These are phyloP conservation scores for Oryctolagus cuniculus DNA, from an alignment of 2,113 vertebrate species.

Conservation along the genomic window DNA sequence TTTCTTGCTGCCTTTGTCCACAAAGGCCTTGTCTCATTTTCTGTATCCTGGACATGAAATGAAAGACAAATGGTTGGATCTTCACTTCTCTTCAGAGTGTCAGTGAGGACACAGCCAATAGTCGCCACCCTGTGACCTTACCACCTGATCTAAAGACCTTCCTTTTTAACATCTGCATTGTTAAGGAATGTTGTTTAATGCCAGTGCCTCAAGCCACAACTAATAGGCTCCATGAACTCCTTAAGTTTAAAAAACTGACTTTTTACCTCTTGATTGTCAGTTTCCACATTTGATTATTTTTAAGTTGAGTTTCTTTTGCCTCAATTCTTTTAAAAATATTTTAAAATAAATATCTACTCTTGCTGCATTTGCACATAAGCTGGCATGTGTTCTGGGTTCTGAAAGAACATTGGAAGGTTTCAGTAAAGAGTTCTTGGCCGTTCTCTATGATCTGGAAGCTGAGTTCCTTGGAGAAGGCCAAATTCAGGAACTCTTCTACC, in stretches of 20 bases:
- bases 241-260: neutral
- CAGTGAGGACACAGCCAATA: neutral
- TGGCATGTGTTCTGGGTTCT: neutral
- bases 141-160: neutral
- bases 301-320: neutral
- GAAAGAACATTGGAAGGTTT: neutral
- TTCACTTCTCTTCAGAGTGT: neutral
- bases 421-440: neutral
- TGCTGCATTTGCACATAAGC: neutral
- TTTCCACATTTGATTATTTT: constrained; percentile 30
- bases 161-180: neutral
- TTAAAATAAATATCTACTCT: constrained; percentile 7
- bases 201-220: neutral
- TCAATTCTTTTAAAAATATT: neutral
- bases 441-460: neutral
- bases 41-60: neutral
- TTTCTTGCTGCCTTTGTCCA: constrained; percentile 1
- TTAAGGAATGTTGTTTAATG: neutral
- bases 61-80: neutral
- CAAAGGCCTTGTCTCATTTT: neutral
- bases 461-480: neutral
- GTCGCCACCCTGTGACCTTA: neutral
- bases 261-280: neutral
- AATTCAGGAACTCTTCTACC: neutral
- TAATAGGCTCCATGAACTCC: neutral